Evolutionary conservation across 2,797 vertebrate genomes (phyloP).

Genomic region (Sebastolobus altivelis): DNA sequence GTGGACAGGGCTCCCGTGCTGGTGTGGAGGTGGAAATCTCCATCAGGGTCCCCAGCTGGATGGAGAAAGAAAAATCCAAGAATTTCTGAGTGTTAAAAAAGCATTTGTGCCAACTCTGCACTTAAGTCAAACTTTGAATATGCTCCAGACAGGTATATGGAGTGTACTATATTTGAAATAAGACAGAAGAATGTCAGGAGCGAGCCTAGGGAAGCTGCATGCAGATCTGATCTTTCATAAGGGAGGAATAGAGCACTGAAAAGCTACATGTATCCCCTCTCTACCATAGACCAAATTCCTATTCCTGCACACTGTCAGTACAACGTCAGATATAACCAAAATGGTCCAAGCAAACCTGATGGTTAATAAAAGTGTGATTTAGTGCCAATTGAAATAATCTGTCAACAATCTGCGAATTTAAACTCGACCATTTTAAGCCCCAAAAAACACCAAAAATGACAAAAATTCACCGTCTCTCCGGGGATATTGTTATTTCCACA

Average conservation of each 20-base stretch:
- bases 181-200: constrained; percentile 24
- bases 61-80: background rate
- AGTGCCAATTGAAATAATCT: background rate
- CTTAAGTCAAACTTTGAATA: constrained; percentile 43
- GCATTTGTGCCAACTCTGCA: constrained; percentile 45
- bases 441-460: constrained; percentile 19
- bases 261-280: background rate
- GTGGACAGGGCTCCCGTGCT: constrained; percentile 90
- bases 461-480: constrained; percentile 14
- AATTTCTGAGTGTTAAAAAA: constrained; percentile 11
- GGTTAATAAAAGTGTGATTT: background rate
- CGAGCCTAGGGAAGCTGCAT: background rate
- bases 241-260: background rate
- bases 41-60: constrained; percentile 90
- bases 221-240: constrained; percentile 30
- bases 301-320: constrained; percentile 3
- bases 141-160: constrained; percentile 24
- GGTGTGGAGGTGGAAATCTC: constrained; percentile 89
- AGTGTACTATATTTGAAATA: constrained; percentile 35
- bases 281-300: background rate
- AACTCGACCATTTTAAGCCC: background rate
- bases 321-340: background rate
- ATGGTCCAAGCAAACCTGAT: background rate
- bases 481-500: constrained; percentile 26
- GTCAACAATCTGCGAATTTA: constrained; percentile 31